These are phyloP conservation scores for Ailurus styani DNA, from an alignment of 2,113 vertebrate species.

Conservation along the genomic window DNA sequence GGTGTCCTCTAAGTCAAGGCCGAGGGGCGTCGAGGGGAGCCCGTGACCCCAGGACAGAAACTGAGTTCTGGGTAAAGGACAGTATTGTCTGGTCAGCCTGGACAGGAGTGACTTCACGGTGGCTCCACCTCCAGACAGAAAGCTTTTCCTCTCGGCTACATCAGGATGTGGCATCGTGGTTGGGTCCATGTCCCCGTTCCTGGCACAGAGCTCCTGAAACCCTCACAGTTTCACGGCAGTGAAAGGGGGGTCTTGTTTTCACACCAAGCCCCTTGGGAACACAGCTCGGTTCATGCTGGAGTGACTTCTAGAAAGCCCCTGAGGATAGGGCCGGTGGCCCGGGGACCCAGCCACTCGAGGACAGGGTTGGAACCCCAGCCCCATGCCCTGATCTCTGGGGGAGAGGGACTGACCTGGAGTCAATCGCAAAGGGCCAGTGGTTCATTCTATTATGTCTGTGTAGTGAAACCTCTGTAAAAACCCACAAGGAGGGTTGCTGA, in stretches of 20 bases:
- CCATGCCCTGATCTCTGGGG: background rate
- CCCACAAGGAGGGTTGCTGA: background rate
- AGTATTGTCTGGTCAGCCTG: accelerated
- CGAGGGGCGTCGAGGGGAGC: no score
- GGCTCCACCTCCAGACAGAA: no score
- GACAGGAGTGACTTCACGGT: background rate
- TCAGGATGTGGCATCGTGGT: background rate
- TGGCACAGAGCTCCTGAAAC: background rate
- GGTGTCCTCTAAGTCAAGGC: background rate
- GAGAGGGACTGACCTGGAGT: no score
- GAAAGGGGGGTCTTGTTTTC: background rate
- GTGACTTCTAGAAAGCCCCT: background rate
- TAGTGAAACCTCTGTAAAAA: background rate
- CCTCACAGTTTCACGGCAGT: accelerated
- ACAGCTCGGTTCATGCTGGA: background rate
- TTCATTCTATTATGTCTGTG: background rate
- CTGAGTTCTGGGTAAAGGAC: background rate
- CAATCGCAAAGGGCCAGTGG: background rate
- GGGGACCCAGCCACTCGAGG: no score
- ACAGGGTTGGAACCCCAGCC: background rate
- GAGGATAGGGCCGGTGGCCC: background rate
- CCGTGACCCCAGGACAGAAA: background rate
- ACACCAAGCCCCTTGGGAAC: no score
- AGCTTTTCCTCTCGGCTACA: background rate
- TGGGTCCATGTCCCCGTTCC: background rate